Percentiles rank a stretch among this genome's conserved stretches.
phyloP scores from a whole-genome alignment of 1,140 invertebrate species.

The Epicauta chinensis region DNA sequence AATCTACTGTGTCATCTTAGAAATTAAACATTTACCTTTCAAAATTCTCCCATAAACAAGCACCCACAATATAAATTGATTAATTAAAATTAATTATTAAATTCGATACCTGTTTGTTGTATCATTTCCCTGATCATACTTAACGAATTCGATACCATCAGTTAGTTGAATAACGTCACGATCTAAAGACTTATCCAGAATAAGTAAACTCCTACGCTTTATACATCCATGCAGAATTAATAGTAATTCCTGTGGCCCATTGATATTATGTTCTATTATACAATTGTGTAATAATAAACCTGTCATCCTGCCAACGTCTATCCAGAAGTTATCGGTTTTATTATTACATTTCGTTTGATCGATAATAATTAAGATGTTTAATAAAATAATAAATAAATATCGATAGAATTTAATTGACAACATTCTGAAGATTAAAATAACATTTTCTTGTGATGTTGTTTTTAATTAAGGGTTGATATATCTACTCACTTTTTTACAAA shows the following conservation, averaged over 20 bases:
- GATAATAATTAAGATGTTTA: too few relatives aligned
- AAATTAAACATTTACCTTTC: too few relatives aligned
- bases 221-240: conserved; percentile 19
- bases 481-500: too few relatives aligned
- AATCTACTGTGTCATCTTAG: too few relatives aligned
- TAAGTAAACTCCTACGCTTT: conserved; percentile 19
- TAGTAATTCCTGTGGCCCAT: conserved; percentile 4
- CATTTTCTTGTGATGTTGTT: too few relatives aligned
- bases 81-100: background rate
- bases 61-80: too few relatives aligned
- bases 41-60: too few relatives aligned
- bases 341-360: background rate
- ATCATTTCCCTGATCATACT: conserved; percentile 10
- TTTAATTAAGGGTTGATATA: too few relatives aligned
- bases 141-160: conserved; percentile 15
- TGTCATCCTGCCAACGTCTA: conserved; percentile 4
- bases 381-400: too few relatives aligned
- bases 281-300: conserved; percentile 14
- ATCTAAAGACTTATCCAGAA: conserved; percentile 20
- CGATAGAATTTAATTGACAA: too few relatives aligned
- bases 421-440: too few relatives aligned
- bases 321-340: conserved; percentile 9
- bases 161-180: conserved; percentile 22
- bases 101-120: conserved; percentile 3
- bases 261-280: background rate